These are phyloP conservation scores for Aurelia aurita complex sp. Pacific DNA, from an alignment of 30 jellyfish, hydroid and myxozoan species.

Conservation along the genomic window DNA sequence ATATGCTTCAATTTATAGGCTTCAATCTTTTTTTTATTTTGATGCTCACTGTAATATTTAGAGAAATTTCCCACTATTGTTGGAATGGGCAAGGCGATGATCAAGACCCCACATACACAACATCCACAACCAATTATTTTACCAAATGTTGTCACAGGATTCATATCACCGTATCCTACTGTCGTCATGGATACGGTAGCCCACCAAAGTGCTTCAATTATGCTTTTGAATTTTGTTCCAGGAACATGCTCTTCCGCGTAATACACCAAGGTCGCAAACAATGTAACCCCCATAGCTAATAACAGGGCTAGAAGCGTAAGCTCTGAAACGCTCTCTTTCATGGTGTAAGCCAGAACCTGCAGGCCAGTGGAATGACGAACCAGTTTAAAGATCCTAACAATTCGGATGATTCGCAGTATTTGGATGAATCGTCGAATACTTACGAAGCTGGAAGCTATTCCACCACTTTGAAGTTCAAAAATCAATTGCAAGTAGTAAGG, in stretches of 20 bases:
- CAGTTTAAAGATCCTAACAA: slow-evolving; percentile 82
- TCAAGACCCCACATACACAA: slow-evolving; percentile 88
- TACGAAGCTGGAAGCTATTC: slow-evolving; percentile 36
- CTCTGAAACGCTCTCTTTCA: slow-evolving; percentile 80
- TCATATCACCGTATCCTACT: slow-evolving; percentile 96
- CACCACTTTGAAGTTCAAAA: slow-evolving; percentile 47
- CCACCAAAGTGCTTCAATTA: slow-evolving; percentile 94
- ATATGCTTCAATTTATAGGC: neutral
- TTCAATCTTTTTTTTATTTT: slow-evolving; percentile 57
- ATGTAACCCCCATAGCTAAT: slow-evolving; percentile 84
- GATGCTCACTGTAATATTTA: slow-evolving; percentile 73
- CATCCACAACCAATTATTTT: slow-evolving; percentile 82
- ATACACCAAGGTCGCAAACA: slow-evolving; percentile 83
- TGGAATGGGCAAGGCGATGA: slow-evolving; percentile 94
- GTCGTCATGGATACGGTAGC: slow-evolving; percentile 92
- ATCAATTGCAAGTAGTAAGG: slow-evolving; percentile 70
- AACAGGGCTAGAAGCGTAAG: slow-evolving; percentile 76
- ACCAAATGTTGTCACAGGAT: slow-evolving; percentile 72
- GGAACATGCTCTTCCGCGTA: slow-evolving; percentile 83
- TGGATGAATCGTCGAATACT: slow-evolving; percentile 80
- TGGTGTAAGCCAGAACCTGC: slow-evolving; percentile 90
- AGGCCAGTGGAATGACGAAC: slow-evolving; percentile 95
- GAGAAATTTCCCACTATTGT: slow-evolving; percentile 93
- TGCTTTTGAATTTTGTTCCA: slow-evolving; percentile 79
- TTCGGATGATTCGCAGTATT: slow-evolving; percentile 80